phyloP scores from a whole-genome alignment of 2,888 invertebrate species.

The Barypeithes pellucidus region DNA sequence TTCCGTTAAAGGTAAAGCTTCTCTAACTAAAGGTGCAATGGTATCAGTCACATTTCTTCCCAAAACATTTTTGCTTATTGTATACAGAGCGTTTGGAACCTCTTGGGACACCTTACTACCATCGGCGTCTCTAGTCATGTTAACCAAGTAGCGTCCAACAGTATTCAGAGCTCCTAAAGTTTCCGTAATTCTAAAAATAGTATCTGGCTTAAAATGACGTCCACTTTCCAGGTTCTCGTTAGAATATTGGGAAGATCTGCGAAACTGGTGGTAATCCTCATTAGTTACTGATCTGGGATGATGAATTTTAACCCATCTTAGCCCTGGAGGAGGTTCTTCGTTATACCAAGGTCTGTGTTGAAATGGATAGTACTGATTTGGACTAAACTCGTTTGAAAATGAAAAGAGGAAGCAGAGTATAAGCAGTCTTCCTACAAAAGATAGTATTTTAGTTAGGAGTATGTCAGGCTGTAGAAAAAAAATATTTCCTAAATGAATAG shows the following conservation, averaged over 20 bases:
- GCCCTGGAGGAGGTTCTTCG: constrained; percentile 46
- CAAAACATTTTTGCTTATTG: constrained; percentile 85
- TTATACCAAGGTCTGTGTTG: constrained; percentile 59
- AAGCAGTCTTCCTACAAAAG: constrained; percentile 60
- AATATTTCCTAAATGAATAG: too few relatives aligned
- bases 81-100: constrained; percentile 83
- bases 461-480: background rate
- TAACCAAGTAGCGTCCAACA: constrained; percentile 88
- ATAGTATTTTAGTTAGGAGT: constrained; percentile 4
- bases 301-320: constrained; percentile 62
- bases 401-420: constrained; percentile 59
- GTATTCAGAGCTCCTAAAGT: constrained; percentile 85
- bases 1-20: constrained; percentile 64
- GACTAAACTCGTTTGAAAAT: constrained; percentile 56
- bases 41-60: constrained; percentile 87
- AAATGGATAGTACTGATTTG: constrained; percentile 56
- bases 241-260: constrained; percentile 44
- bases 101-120: constrained; percentile 71
- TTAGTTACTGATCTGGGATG: constrained; percentile 57
- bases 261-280: constrained; percentile 30
- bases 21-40: constrained; percentile 82
- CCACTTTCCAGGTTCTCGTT: constrained; percentile 60
- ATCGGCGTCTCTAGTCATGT: constrained; percentile 78
- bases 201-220: constrained; percentile 68
- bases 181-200: constrained; percentile 74